Evolutionary conservation across 2,888 invertebrate species (phyloP), one percentile per base, ranked within the genome.

Genomic region (Crossocerus cetratus): DNA sequence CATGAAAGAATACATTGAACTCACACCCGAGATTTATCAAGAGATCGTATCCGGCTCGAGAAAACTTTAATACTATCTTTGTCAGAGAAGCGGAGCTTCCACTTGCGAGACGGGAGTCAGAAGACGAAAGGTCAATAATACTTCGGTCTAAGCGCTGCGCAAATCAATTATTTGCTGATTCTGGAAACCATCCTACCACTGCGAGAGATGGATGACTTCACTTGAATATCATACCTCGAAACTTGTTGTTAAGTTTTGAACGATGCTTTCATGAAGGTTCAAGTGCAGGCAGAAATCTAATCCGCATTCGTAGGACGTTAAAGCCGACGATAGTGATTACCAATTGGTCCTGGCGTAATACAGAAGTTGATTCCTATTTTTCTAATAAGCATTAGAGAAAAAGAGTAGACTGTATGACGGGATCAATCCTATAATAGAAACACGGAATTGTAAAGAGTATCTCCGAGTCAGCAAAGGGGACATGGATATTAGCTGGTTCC

Each of bases 1-100:
- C 3, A 89, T 83, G 69, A 86, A 89, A 68, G 89, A 88, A 53
- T 98, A 96, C 89, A 92, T 96, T 84, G 94, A 95, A 85, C 86
- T 94, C 3, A 92, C 92, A 8, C 88, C 90, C 20, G 88, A 91
- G 62, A 83, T 92, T 1, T 93, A 93, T 83, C 86, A 90, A 42
- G 90, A 92, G 69, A 92, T 94, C 55, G 87, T 91, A 69, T 89
- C 86, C 43, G 92, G 92, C 16, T 82, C 87, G 71, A 86, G 88
- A 64, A 89, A 91, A 77, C 81, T 91, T 71, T 91, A 87, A 87
- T 73, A 49, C 14, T 11, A 14, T 49, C n/a, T 49, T 16, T n/a
- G 13, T 16, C 14, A 16, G 16, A n/a, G 16, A 49, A 49, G 49
- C 16, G 4, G 16, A 49, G 16, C 49, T 49, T 49, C 49, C 49